Evolutionary conservation across 2,888 invertebrate genomes (phyloP), one percentile per base, ranked within the genome.

Genomic region (Gari tellinella): DNA sequence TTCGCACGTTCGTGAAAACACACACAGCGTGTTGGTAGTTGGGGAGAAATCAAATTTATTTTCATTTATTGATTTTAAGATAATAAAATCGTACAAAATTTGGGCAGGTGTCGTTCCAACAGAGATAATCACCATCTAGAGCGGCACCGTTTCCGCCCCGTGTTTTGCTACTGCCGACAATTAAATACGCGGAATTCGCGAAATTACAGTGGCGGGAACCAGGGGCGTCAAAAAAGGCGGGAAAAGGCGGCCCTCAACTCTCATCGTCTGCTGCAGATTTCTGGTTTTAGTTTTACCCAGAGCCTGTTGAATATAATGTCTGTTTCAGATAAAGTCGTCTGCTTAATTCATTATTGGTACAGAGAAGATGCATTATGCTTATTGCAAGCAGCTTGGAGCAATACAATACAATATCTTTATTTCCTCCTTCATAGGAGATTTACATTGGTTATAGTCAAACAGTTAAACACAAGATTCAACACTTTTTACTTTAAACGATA

Each of bases 51-150:
- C 52, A 45, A 53, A 52, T 58, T 58, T 45, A 58, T 53, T 31
- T 23, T 40, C 58, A 53, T 66, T 62, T 61, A 61, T 67, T 62
- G 38, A 46, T 45, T 56, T 56, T 41, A 56, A 56, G 52, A 57
- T 63, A 37, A 69, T 69, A 63, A 63, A 63, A 57, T 58, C 58
- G 41, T 52, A 63, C 63, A 52, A 63, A 63, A 69, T 38, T 46
- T 14, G 8, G 38, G 58, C 63, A 63, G 63, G 69, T 63, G 63
- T 63, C 58, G 51, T n/a, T 46, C 69, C 51, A 38, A 51, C 63
- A 52, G 69, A 5, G 69, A 52, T 69, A 63, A 69, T 69, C 51
- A 63, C 53, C 17, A 41, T 45, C 19, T 19, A 46, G 26, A 37
- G 37, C 41, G 23, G 19, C 37, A 17, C 38, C 37, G 63, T 63